These are phyloP conservation scores for Mastigias papua DNA, from an alignment of 30 jellyfish, hydroid and myxozoan genomes.

Conservation along the genomic window DNA sequence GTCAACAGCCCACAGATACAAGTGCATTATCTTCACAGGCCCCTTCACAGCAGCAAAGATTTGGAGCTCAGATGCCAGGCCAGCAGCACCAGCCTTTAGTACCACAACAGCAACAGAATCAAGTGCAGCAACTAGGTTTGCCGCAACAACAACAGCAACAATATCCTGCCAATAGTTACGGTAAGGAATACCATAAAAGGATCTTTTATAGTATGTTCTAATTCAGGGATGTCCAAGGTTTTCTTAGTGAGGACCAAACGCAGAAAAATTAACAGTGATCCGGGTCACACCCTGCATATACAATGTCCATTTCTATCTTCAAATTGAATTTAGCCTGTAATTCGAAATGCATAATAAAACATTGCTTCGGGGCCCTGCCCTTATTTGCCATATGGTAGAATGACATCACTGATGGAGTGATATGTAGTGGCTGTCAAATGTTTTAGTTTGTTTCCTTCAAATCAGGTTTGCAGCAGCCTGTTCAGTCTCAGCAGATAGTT, in stretches of 20 bases:
- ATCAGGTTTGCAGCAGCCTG: constrained; percentile 19
- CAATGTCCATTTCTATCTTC: too few relatives aligned
- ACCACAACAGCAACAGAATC: constrained; percentile 20
- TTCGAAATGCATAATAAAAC: too few relatives aligned
- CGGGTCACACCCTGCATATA: too few relatives aligned
- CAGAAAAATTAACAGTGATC: too few relatives aligned
- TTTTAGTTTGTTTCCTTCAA: background rate
- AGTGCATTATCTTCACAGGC: background rate
- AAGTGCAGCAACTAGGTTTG: background rate
- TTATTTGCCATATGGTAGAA: too few relatives aligned
- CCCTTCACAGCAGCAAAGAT: constrained; percentile 33
- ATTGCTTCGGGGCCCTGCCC: too few relatives aligned
- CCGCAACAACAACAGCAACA: background rate
- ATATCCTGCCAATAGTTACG: background rate
- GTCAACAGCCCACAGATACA: background rate
- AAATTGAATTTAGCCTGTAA: too few relatives aligned
- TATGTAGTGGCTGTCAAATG: too few relatives aligned
- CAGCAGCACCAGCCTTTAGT: background rate
- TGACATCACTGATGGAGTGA: too few relatives aligned
- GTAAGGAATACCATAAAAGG: background rate
- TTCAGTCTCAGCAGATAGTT: constrained; percentile 3
- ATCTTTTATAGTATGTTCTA: background rate
- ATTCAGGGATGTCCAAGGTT: too few relatives aligned
- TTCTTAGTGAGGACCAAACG: too few relatives aligned
- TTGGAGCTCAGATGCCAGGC: background rate